phyloP scores from a whole-genome alignment of 2,113 vertebrate genomes.

The Leptobrachium ailaonicum region DNA sequence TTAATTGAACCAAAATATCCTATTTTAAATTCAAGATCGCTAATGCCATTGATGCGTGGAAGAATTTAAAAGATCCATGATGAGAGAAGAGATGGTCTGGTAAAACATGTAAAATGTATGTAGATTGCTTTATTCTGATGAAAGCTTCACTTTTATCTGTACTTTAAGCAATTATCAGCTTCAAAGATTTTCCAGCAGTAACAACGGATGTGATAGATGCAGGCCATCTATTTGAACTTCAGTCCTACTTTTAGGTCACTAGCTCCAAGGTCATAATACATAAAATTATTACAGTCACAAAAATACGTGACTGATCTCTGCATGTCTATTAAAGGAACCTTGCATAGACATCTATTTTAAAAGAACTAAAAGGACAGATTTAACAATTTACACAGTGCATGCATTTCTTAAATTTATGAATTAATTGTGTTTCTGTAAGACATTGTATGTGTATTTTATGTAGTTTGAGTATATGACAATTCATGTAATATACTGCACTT shows the following conservation, averaged over 20 bases:
- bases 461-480: no score
- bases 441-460: no score
- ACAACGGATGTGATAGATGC: conserved; percentile 38
- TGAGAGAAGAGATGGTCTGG: conserved; percentile 20
- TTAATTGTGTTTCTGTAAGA: no score
- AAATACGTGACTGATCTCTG: background rate
- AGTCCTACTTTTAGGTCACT: conserved; percentile 32
- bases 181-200: conserved; percentile 33
- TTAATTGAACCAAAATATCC: conserved; percentile 42
- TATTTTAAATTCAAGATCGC: conserved; percentile 41
- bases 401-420: no score
- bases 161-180: conserved; percentile 46
- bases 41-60: conserved; percentile 30
- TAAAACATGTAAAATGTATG: conserved; percentile 48
- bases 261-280: conserved; percentile 26
- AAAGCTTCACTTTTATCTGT: conserved; percentile 40
- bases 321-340: background rate
- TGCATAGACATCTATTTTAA: no score
- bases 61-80: conserved; percentile 35
- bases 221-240: conserved; percentile 37
- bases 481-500: no score
- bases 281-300: background rate
- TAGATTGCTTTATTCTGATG: conserved; percentile 38
- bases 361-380: no score
- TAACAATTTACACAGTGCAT: no score